These are phyloP conservation scores for Drosophila atroscutellata DNA, from an alignment of 2,888 invertebrate species.

Conservation along the genomic window DNA sequence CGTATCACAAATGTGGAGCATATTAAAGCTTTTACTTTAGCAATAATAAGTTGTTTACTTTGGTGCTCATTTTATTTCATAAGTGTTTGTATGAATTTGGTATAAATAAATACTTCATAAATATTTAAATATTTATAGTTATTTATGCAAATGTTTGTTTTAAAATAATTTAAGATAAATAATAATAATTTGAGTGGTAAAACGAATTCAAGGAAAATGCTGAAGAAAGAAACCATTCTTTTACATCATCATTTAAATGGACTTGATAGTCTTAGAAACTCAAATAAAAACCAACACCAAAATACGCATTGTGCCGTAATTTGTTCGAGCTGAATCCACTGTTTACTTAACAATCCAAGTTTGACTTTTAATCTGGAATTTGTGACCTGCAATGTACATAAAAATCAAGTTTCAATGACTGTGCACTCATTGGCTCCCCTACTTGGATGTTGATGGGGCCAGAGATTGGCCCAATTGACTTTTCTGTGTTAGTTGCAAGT, in stretches of 20 bases:
- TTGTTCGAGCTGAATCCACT: slow-evolving; percentile 1
- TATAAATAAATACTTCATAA: neutral
- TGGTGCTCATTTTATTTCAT: neutral
- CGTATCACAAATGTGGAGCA: neutral
- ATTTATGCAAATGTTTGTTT: too few relatives aligned
- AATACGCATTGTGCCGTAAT: slow-evolving; percentile 11
- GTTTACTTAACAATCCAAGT: slow-evolving; percentile 9
- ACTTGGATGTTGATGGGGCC: slow-evolving; percentile 36
- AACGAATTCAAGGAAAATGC: neutral
- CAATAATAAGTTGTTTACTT: neutral
- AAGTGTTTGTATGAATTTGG: neutral
- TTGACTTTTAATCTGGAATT: slow-evolving; percentile 27
- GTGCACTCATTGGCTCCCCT: slow-evolving; percentile 5
- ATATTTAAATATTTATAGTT: too few relatives aligned
- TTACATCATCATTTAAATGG: neutral
- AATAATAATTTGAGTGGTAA: neutral
- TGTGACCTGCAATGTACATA: slow-evolving; percentile 36
- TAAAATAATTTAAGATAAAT: neutral
- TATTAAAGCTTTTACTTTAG: neutral
- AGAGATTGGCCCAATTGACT: slow-evolving; percentile 62
- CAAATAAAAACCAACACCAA: neutral
- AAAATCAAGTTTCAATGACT: slow-evolving; percentile 47
- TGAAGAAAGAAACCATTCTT: neutral
- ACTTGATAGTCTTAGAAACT: neutral
- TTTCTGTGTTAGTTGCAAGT: slow-evolving; percentile 32